A percentile compares a stretch with the other conserved stretches of the same genome.
These are phyloP conservation scores for Phyllotreta striolata DNA, from an alignment of 2,888 invertebrate species.

Conservation along the genomic window DNA sequence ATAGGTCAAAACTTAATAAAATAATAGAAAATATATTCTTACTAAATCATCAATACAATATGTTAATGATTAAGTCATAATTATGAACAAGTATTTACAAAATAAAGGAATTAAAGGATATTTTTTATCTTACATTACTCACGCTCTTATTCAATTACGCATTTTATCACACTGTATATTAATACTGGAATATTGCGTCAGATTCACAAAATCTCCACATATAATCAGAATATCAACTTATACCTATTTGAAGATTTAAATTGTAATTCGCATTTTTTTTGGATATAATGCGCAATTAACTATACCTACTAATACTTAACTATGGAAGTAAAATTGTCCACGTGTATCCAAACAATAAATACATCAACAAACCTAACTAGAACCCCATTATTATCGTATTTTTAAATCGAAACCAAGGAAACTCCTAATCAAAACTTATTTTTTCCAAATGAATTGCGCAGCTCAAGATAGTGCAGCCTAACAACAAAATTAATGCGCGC, in stretches of 20 bases:
- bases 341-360: neutral
- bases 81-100: no score
- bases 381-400: neutral
- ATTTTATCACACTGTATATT: constrained; percentile 4
- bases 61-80: no score
- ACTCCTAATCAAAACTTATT: neutral
- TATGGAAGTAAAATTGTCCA: no score
- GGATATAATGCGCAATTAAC: no score
- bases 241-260: neutral
- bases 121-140: constrained; percentile 11
- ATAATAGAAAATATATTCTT: neutral
- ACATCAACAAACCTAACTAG: constrained; percentile 1
- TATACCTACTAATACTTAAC: no score
- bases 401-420: neutral
- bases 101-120: neutral
- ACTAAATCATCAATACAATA: no score
- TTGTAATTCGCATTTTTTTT: neutral
- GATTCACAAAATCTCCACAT: constrained; percentile 12
- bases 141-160: constrained; percentile 9
- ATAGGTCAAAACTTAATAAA: neutral
- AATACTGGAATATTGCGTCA: constrained; percentile 17
- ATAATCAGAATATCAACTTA: neutral
- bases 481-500: constrained; percentile 6
- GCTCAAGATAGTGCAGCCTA: constrained; percentile 2
- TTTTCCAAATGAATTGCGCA: constrained; percentile 4